Base-by-base conservation (phyloP, 2,888 invertebrate genomes). In the Agonum fuliginosum region DNA sequence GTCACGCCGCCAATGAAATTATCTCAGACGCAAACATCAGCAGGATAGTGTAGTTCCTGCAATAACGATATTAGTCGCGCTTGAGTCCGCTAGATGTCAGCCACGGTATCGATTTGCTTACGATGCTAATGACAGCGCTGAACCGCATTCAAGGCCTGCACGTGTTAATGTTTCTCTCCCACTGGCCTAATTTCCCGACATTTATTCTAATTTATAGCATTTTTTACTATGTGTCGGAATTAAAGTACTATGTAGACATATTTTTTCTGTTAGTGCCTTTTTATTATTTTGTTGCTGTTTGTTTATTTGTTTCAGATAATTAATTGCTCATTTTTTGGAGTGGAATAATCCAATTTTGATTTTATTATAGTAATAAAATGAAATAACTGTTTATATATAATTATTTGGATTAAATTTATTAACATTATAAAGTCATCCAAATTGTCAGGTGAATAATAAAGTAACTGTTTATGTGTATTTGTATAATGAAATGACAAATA, bases 151-250 rank as follows among this genome's bases (percentile, higher is more conserved):
- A 74, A 74, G 74, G 74, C 17, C 74, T 73, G 46, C 74, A 74
- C 74, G 74, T 65, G 74, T 27, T 65, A 74, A 74, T 74, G 74
- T 46, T 65, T 65, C 48, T 54, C 54, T 65, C 74, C 62, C 65
- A 74, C 65, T 74, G 65, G 19, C 74, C 74, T 65, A 74, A 74
- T 74, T 74, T 74, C 43, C 46, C 24, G 19, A 74, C 62, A 62
- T 74, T 74, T 34, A 74, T 65, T 74, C 65, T 74, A 65, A 74
- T 65, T 74, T 74, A 73, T 58, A 10, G 14, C 43, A 54, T 73
- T 73, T 73, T 73, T 58, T 73, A 41, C 37, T 58, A 41, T 10
- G 19, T 51, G 51, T 22, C 20, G 37, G 73, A 73, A 73, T 73
- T 73, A 73, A 24, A 54, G 37, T 41, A 58, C 34, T 20, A n/a